phyloP scores from a whole-genome alignment of 1,140 invertebrate species.

The Adoxophyes honmai region DNA sequence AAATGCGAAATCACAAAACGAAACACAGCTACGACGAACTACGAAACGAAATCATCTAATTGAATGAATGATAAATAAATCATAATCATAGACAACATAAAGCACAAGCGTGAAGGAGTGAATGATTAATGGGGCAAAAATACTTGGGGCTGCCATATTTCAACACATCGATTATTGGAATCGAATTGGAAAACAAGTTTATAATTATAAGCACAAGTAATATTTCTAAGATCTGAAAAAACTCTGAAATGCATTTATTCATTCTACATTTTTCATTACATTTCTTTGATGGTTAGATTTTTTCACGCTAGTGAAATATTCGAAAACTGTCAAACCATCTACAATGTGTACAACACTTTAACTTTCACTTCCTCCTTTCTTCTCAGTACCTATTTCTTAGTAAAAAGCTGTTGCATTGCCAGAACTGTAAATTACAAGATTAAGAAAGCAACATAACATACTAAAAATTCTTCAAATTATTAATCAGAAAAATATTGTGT shows the following conservation, averaged over 20 bases:
- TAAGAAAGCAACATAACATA: conserved; percentile 7
- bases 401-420: conserved; percentile 3
- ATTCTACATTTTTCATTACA: no score
- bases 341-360: conserved; percentile 7
- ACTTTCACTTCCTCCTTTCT: conserved; percentile 15
- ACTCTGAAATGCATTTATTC: no score
- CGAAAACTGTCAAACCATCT: no score
- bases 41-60: conserved; percentile 63
- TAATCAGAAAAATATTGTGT: neutral
- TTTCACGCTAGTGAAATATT: no score
- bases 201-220: no score
- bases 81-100: conserved; percentile 14
- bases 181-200: neutral
- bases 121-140: neutral
- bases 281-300: no score
- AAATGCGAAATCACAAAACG: conserved; percentile 50
- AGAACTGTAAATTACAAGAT: conserved; percentile 1
- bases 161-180: neutral
- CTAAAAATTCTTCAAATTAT: neutral
- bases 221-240: no score
- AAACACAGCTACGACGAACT: conserved; percentile 66
- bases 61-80: conserved; percentile 16
- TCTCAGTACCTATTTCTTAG: conserved; percentile 2
- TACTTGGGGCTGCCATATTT: neutral
- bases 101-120: conserved; percentile 5